phyloP scores from a whole-genome alignment of 2,797 vertebrate species.

The Manis crassicaudata region DNA sequence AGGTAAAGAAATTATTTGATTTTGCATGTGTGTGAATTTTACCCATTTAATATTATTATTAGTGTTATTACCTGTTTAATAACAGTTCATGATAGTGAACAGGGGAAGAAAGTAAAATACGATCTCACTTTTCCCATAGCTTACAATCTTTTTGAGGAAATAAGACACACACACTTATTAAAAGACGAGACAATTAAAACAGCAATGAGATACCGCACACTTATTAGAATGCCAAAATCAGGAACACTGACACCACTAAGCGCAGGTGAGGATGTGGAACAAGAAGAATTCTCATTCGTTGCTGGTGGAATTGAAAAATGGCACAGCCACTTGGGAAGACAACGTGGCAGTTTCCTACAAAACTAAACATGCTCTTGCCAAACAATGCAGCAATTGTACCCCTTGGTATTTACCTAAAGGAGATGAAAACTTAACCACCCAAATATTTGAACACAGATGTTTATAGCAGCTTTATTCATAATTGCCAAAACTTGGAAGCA shows the following conservation, averaged over 20 bases:
- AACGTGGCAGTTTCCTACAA: background rate
- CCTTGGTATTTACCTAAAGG: background rate
- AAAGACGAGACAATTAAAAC: slow-evolving; percentile 11
- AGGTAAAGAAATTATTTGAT: background rate
- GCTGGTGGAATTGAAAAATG: background rate
- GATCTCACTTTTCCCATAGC: background rate
- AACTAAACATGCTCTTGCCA: background rate
- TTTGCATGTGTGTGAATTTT: background rate
- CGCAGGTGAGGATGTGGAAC: background rate
- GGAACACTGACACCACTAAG: background rate
- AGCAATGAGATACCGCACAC: background rate
- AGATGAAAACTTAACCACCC: background rate
- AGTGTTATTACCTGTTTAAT: background rate
- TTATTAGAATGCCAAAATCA: background rate
- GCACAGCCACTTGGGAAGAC: background rate
- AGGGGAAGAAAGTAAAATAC: background rate
- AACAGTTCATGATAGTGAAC: background rate
- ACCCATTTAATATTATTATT: too few relatives aligned
- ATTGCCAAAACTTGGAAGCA: background rate
- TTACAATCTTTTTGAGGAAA: background rate
- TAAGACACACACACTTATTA: background rate
- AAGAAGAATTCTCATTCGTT: background rate
- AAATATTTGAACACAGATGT: background rate
- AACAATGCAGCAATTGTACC: background rate
- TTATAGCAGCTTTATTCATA: background rate